phyloP scores from a whole-genome alignment of 2,113 vertebrate species.

The Malurus elegans region DNA sequence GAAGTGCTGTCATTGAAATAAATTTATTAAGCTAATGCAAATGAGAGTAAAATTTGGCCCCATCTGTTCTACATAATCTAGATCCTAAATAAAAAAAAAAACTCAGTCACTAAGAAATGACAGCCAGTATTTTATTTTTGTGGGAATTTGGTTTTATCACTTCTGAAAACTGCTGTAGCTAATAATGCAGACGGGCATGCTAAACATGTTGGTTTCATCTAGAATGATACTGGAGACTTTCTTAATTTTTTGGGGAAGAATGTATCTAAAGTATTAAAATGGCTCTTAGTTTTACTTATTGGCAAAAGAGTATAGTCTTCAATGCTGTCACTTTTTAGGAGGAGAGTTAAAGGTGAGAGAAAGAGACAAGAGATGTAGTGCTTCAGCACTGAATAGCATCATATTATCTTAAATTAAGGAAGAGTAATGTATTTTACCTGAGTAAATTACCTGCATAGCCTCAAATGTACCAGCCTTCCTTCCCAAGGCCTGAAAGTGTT shows the following conservation, averaged over 20 bases:
- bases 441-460: not conserved
- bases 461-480: not conserved
- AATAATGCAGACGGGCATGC: not conserved
- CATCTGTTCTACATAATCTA: conserved; percentile 21
- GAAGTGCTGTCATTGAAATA: conserved; percentile 1
- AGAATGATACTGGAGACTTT: not conserved
- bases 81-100: conserved; percentile 15
- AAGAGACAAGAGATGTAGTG: not conserved
- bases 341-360: not conserved
- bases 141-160: not conserved
- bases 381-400: not conserved
- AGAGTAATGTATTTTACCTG: not conserved
- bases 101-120: not conserved
- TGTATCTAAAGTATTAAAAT: not conserved
- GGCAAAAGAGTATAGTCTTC: not conserved
- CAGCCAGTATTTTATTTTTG: not conserved
- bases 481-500: not conserved
- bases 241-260: not conserved
- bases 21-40: conserved; percentile 16
- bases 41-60: conserved; percentile 43
- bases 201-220: not conserved
- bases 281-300: not conserved
- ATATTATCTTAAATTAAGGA: not conserved
- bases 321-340: not conserved
- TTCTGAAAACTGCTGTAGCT: not conserved